Evolutionary conservation across 1,140 invertebrate genomes (phyloP).

Genomic region (Calliopsis andreniformis): DNA sequence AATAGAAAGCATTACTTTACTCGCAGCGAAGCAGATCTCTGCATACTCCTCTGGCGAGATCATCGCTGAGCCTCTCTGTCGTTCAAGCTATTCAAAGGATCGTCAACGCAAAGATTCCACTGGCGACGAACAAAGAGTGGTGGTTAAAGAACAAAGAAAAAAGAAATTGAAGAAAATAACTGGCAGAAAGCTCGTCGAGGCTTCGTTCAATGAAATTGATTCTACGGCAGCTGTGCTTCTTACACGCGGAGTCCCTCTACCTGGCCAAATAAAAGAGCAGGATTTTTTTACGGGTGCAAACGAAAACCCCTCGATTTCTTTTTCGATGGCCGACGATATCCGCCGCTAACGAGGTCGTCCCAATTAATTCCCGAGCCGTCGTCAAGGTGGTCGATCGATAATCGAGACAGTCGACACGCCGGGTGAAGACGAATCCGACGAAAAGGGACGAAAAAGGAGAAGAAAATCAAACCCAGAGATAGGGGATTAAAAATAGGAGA

Average conservation of each 20-base stretch:
- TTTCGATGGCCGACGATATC: constrained; percentile 55
- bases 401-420: constrained; percentile 58
- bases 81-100: background rate
- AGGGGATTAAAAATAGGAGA: background rate
- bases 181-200: background rate
- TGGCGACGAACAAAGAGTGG: background rate
- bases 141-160: background rate
- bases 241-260: constrained; percentile 12
- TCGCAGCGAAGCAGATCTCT: too few relatives aligned
- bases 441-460: constrained; percentile 39
- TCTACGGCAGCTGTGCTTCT: constrained; percentile 35
- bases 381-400: constrained; percentile 61
- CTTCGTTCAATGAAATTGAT: constrained; percentile 29
- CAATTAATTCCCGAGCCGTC: constrained; percentile 62
- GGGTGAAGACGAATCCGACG: constrained; percentile 56
- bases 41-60: too few relatives aligned
- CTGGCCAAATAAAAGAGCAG: constrained; percentile 49
- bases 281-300: constrained; percentile 57
- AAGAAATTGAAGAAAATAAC: background rate
- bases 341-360: constrained; percentile 64
- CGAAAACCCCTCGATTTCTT: constrained; percentile 47
- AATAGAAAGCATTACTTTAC: too few relatives aligned
- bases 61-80: background rate
- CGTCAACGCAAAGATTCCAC: background rate
- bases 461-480: constrained; percentile 15